Base-by-base conservation (phyloP, 2,888 invertebrate genomes). In the Cecidostiba fungosa region DNA sequence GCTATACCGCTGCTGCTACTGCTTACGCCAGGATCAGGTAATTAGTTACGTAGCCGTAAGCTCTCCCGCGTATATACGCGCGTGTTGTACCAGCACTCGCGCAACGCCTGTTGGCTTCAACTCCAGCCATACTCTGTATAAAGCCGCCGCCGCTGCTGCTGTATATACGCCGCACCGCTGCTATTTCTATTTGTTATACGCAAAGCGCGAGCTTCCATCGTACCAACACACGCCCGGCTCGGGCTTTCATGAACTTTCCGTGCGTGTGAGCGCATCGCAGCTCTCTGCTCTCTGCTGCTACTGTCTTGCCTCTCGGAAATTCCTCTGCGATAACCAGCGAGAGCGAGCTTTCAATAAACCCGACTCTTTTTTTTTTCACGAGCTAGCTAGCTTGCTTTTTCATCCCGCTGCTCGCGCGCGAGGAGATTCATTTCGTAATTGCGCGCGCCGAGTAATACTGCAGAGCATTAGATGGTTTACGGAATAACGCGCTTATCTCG, bases 11-110 rank as follows among this genome's bases (percentile, higher is more conserved):
- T 66, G 26, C 47, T n/a, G 32, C 90, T 87, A 90, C 90, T 91
- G 90, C 89, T 88, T 89, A 91, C 90, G 87, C 89, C 88, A 88
- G 91, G 91, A 91, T 92, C 91, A 89, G 91, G 90, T 92, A 92
- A 92, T 92, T 92, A 92, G 92, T 91, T 92, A 91, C 89, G 91
- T 92, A 91, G 92, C 92, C 91, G 91, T 91, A 89, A 92, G 92
- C 90, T 90, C 88, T 89, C 76, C 73, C 79, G 62, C 76, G 72
- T 43, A 72, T 14, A 32, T 29, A 32, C 29, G 29, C 47, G 50
- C 32, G 54, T 14, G 54, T 59, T n/a, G 62, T 16, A 3, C 2
- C 50, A 23, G 72, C n/a, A n/a, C n/a, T n/a, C n/a, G n/a, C n/a
- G n/a, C n/a, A n/a, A n/a, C 39, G 39, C 50, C 19, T 39, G 2